A percentile compares a stretch with the other conserved stretches of the same genome.
Evolutionary conservation across 2,888 invertebrate species (phyloP).

Genomic region (Thumatha senex): DNA sequence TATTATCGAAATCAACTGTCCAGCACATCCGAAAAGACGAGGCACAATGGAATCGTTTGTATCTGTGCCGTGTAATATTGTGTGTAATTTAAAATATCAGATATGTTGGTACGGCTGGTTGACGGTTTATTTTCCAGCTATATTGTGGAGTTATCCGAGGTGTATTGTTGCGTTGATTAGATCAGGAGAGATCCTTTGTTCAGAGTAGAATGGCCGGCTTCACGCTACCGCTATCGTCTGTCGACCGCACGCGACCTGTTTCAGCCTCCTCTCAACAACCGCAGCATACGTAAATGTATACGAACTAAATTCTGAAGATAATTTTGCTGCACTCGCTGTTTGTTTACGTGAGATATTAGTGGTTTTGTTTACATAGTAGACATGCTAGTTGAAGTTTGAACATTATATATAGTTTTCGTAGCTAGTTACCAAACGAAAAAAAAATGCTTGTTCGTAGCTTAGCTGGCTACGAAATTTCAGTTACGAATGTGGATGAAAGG

Average conservation of each 20-base stretch:
- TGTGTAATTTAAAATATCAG: constrained; percentile 80
- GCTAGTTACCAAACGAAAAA: background rate
- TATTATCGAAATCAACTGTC: constrained; percentile 64
- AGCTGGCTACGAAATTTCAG: no score
- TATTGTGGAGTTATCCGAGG: constrained; percentile 69
- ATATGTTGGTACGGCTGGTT: constrained; percentile 55
- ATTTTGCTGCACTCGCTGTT: constrained; percentile 23
- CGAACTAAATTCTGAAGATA: constrained; percentile 27
- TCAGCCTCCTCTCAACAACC: constrained; percentile 38
- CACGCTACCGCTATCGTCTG: constrained; percentile 58
- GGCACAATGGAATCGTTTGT: constrained; percentile 75
- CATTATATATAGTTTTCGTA: background rate
- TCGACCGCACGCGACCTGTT: constrained; percentile 59
- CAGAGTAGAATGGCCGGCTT: constrained; percentile 61
- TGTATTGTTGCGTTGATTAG: constrained; percentile 81
- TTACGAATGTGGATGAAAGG: no score
- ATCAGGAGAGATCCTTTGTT: constrained; percentile 77
- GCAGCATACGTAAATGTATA: constrained; percentile 41
- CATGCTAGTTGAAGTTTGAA: background rate
- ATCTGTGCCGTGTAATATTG: constrained; percentile 73
- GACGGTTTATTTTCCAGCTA: constrained; percentile 68
- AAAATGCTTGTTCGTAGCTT: no score
- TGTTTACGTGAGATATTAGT: constrained; percentile 7
- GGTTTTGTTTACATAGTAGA: constrained; percentile 1
- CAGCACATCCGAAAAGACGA: constrained; percentile 54